A percentile compares a stretch with the other conserved stretches of the same genome.
phyloP scores from a whole-genome alignment of 2,888 invertebrate genomes.

The Xanthorhoe spadicearia region DNA sequence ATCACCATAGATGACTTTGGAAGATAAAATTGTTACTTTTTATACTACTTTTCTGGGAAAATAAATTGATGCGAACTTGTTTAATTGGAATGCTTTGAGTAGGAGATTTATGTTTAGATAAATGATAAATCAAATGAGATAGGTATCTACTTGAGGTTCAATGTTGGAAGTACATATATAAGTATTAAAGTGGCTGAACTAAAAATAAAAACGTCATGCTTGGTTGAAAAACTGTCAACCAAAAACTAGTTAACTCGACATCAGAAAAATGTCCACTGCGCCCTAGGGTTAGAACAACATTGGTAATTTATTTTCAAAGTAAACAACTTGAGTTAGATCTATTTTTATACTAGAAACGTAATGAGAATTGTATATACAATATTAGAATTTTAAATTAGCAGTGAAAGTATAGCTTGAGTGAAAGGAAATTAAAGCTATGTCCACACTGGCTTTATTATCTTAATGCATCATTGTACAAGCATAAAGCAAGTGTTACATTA shows the following conservation, averaged over 20 bases:
- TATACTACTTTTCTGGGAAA: conserved; percentile 16
- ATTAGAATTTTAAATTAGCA: conserved; percentile 36
- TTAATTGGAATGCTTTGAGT: not conserved
- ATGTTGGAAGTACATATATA: too few species aligned
- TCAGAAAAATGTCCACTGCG: too few species aligned
- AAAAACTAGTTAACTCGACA: too few species aligned
- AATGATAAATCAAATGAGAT: too few species aligned
- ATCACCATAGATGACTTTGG: conserved; percentile 24
- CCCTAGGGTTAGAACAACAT: too few species aligned
- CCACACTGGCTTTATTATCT: not conserved
- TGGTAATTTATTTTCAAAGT: too few species aligned
- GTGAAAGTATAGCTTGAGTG: conserved; percentile 37
- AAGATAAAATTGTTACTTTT: conserved; percentile 27
- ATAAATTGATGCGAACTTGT: conserved; percentile 11
- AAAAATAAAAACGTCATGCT: too few species aligned
- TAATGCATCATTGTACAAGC: not conserved
- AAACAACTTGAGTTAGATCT: too few species aligned
- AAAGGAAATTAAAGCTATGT: conserved; percentile 26
- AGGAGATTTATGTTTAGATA: not conserved
- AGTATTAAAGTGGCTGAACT: too few species aligned
- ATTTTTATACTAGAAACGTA: conserved; percentile 1
- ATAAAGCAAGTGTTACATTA: too few species aligned
- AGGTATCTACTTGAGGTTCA: too few species aligned
- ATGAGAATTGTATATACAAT: conserved; percentile 2
- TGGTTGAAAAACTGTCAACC: too few species aligned